Percentiles rank a stretch among this genome's conserved stretches.
These are phyloP conservation scores for Drosophila nigrodunni DNA, from an alignment of 1,140 invertebrate species.

Conservation along the genomic window DNA sequence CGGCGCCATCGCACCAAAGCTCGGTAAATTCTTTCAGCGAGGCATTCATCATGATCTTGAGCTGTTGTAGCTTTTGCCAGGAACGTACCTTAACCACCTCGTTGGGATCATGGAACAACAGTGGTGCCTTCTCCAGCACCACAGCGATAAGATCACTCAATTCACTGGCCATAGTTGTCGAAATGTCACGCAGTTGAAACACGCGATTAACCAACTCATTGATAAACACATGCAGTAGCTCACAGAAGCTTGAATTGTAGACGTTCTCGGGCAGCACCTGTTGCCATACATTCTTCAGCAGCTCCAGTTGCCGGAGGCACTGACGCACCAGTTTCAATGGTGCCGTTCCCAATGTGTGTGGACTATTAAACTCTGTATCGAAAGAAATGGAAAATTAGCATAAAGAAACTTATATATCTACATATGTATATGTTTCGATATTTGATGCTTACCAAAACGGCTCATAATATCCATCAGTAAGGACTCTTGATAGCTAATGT, in stretches of 20 bases:
- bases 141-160: conserved; percentile 85
- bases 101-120: conserved; percentile 85
- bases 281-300: conserved; percentile 94
- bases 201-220: conserved; percentile 79
- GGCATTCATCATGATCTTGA: conserved; percentile 92
- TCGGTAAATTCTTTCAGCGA: conserved; percentile 94
- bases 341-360: conserved; percentile 86
- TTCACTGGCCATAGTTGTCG: conserved; percentile 83
- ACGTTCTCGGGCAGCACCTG: conserved; percentile 84
- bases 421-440: not conserved
- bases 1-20: conserved; percentile 96
- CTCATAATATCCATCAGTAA: conserved; percentile 90
- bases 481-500: conserved; percentile 90
- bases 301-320: conserved; percentile 92
- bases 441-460: conserved; percentile 87
- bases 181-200: conserved; percentile 85
- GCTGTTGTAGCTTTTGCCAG: conserved; percentile 93
- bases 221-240: conserved; percentile 84
- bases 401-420: not conserved
- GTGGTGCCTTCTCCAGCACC: conserved; percentile 84
- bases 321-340: conserved; percentile 91
- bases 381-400: conserved; percentile 5
- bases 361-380: conserved; percentile 87
- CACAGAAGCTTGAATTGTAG: conserved; percentile 85
- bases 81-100: conserved; percentile 88